Evolutionary conservation across 2,888 invertebrate species (phyloP), one percentile per base, ranked within the genome.

Genomic region (Cyrtodaria siliqua): DNA sequence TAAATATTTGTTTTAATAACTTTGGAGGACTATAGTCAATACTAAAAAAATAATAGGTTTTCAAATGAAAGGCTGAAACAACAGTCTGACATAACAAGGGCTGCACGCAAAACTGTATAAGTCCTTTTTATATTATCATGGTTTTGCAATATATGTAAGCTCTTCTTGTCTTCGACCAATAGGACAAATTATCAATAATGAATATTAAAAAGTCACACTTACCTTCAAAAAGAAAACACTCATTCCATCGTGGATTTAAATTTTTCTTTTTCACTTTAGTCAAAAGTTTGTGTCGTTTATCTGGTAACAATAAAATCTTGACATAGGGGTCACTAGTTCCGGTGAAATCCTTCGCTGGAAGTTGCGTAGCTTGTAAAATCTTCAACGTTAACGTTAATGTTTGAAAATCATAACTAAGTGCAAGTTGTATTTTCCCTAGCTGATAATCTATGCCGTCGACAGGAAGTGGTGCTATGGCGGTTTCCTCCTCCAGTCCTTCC

Each of bases 191-290:
- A n/a, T n/a, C n/a, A n/a, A n/a, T n/a, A n/a, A n/a, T n/a, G n/a
- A n/a, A n/a, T n/a, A n/a, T n/a, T n/a, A n/a, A n/a, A n/a, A n/a
- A n/a, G n/a, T n/a, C n/a, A n/a, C n/a, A 69, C 88, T 94, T 95
- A 97, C 94, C 97, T 92, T 93, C 92, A 87, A 92, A 93, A 27
- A 91, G 88, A 84, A 93, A 93, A 61, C 91, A 90, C 82, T 93
- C 93, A 84, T 92, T 92, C 93, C 93, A 93, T 42, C 90, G 83
- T 4, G 93, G 93, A 82, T 92, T 92, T 66, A 93, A 86, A 75
- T 92, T 92, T 80, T 87, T 87, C 81, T 92, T 90, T 83, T 92
- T 92, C 70, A 92, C 92, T 84, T 92, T 92, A 40, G 93, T 92
- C 66, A 90, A 86, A 64, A 93, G 86, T 86, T 92, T 92, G 73